Conservation (phyloP, 1,140 invertebrate species). For the Trichogramma pretiosum region DNA sequence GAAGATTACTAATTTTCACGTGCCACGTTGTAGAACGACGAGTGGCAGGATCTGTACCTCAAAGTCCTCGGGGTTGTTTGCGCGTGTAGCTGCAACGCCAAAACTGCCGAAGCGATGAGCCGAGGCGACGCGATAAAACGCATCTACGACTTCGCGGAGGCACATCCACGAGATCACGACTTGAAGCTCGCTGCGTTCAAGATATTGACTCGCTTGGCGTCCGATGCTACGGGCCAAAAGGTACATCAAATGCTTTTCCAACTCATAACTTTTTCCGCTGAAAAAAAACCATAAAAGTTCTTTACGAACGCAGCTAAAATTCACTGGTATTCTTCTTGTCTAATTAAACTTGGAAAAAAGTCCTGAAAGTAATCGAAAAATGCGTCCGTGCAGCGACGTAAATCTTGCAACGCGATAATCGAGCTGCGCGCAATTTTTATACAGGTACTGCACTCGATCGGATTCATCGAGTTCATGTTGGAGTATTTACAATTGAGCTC, state of each 20-base stretch:
- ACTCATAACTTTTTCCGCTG: not conserved
- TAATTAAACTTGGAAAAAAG: no score
- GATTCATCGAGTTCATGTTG: not conserved
- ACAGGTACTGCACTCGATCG: not conserved
- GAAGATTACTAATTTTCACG: no score
- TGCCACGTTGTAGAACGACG: conserved; percentile 25
- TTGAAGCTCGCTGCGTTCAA: conserved; percentile 19
- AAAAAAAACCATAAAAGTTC: no score
- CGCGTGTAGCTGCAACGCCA: conserved; percentile 24
- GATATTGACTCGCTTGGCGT: conserved; percentile 25
- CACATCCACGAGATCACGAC: conserved; percentile 6
- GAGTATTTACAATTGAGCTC: conserved; percentile 17
- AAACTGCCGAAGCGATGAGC: conserved; percentile 25
- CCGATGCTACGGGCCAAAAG: conserved; percentile 24
- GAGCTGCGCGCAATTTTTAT: no score
- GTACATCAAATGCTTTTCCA: conserved; percentile 19
- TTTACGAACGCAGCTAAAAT: no score
- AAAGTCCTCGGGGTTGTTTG: conserved; percentile 24
- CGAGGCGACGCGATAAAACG: conserved; percentile 21
- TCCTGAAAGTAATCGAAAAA: no score
- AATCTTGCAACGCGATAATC: no score
- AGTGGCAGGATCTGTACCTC: conserved; percentile 30
- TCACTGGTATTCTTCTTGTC: no score
- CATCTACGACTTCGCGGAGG: conserved; percentile 27
- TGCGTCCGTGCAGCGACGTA: no score